Evolutionary conservation across 2,113 vertebrate genomes (phyloP).

Genomic region (Numida meleagris): DNA sequence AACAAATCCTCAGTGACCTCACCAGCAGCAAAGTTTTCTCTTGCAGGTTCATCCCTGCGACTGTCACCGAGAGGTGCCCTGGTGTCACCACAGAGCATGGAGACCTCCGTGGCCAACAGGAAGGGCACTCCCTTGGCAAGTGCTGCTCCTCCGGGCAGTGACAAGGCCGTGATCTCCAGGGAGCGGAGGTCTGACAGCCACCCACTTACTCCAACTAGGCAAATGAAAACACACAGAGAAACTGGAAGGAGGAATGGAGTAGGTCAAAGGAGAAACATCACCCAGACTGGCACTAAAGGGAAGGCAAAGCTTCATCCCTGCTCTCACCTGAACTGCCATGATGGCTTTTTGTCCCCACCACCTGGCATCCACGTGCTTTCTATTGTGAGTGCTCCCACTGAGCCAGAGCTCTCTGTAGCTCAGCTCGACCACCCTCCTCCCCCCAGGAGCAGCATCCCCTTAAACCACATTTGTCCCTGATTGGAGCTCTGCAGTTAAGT

Average conservation of each 20-base stretch:
- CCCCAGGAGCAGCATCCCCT: neutral
- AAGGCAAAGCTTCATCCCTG: neutral
- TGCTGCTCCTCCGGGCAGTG: neutral
- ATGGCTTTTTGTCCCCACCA: neutral
- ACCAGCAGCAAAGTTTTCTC: neutral
- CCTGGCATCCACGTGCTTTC: neutral
- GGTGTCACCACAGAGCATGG: fast-evolving
- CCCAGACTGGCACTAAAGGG: neutral
- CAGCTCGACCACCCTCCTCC: neutral
- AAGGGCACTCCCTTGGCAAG: neutral
- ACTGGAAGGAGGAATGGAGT: neutral
- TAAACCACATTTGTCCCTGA: neutral
- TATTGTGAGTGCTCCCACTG: neutral
- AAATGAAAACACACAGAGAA: neutral
- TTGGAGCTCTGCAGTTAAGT: neutral
- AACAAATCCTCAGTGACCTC: neutral
- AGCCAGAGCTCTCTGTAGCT: neutral
- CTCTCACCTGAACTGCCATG: neutral
- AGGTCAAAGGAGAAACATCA: neutral
- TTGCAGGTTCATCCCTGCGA: neutral
- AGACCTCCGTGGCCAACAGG: neutral
- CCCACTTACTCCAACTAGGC: neutral
- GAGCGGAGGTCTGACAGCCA: neutral
- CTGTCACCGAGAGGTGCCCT: neutral
- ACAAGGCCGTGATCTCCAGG: neutral